Percentiles rank a stretch among this genome's conserved stretches.
Evolutionary conservation across 1,140 invertebrate species (phyloP).

Genomic region (Telenomus remus): DNA sequence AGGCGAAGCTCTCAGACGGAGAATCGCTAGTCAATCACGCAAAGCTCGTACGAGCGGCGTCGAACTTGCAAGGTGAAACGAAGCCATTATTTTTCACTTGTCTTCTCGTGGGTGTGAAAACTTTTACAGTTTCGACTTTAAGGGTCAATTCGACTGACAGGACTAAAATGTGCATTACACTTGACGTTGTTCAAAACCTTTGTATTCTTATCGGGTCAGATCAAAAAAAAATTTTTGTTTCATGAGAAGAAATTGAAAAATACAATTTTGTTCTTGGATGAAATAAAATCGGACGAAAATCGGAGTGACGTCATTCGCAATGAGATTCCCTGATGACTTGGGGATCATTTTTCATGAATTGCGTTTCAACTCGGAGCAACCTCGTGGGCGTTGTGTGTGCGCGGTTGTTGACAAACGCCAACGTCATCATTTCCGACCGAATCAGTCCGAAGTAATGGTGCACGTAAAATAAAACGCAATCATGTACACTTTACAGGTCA

Average conservation of each 20-base stretch:
- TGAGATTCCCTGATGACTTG: no score
- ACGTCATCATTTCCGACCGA: constrained; percentile 30
- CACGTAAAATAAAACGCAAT: background rate
- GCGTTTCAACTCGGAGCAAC: background rate
- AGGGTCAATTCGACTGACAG: background rate
- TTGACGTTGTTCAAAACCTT: no score
- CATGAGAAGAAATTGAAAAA: no score
- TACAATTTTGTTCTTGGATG: no score
- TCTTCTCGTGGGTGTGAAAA: background rate
- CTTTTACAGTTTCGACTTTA: constrained; percentile 3
- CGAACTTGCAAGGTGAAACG: constrained; percentile 11
- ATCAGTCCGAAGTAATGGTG: constrained; percentile 6
- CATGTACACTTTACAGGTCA: background rate
- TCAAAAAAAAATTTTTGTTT: no score
- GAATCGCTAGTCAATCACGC: constrained; percentile 32
- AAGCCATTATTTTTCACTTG: constrained; percentile 6
- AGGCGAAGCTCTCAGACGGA: constrained; percentile 15
- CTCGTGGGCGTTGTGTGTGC: constrained; percentile 29
- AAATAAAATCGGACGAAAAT: no score
- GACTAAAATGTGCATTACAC: background rate
- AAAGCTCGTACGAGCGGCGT: constrained; percentile 8
- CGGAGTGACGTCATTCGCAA: no score
- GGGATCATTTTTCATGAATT: background rate
- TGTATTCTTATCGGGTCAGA: no score
- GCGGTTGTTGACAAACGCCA: constrained; percentile 22